Evolutionary conservation across 2,888 invertebrate species (phyloP).

Genomic region (Eupithecia tripunctaria): DNA sequence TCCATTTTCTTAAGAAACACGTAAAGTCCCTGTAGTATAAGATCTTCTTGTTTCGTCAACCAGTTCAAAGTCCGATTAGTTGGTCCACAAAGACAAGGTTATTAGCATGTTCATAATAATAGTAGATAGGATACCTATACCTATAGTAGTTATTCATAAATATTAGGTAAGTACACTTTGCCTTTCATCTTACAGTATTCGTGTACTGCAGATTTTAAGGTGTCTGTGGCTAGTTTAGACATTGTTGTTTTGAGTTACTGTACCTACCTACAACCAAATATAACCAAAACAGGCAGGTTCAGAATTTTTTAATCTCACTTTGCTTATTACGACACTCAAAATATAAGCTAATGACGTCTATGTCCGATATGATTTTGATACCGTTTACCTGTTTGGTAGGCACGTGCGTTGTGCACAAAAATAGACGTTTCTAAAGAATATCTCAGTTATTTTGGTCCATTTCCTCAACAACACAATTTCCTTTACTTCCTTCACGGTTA

Average conservation of each 20-base stretch:
- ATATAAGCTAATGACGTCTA: background rate
- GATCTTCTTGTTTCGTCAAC: background rate
- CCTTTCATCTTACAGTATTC: too few species aligned
- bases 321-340: background rate
- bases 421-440: background rate
- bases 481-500: constrained; percentile 14
- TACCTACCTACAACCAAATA: background rate
- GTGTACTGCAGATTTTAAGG: background rate
- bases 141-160: too few species aligned
- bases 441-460: background rate
- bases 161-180: background rate
- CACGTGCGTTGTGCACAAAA: background rate
- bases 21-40: background rate
- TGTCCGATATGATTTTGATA: background rate
- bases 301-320: background rate
- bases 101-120: background rate
- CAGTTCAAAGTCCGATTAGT: background rate
- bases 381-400: background rate
- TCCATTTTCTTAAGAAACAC: background rate
- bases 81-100: background rate
- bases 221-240: background rate
- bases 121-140: too few species aligned
- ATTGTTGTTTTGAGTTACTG: too few species aligned
- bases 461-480: background rate
- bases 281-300: background rate